These are phyloP conservation scores for Drepanosiphum platanoidis DNA, from an alignment of 2,888 invertebrate genomes.

Conservation along the genomic window DNA sequence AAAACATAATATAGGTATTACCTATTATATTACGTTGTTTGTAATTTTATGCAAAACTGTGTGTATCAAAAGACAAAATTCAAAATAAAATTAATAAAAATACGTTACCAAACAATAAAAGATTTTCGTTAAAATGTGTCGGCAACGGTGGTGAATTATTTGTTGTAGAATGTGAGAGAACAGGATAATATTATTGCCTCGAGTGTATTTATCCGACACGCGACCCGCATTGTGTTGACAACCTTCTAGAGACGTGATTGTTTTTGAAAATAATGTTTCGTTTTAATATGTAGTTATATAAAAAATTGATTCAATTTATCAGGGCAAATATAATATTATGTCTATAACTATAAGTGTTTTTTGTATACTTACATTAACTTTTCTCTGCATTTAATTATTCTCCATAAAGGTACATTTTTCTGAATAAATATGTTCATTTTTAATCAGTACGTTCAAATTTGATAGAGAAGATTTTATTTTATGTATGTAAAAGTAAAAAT, in stretches of 20 bases:
- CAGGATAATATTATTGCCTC: slow-evolving; percentile 38
- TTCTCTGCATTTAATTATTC: no score
- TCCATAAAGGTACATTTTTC: no score
- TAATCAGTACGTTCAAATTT: no score
- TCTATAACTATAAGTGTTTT: no score
- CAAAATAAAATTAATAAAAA: background rate
- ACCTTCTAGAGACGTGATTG: slow-evolving; percentile 44
- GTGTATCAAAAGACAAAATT: background rate
- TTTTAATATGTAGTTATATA: background rate
- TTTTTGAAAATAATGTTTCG: slow-evolving; percentile 29
- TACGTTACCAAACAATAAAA: background rate
- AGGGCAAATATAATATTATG: no score
- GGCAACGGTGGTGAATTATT: background rate
- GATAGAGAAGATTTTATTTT: no score
- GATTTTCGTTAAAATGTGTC: slow-evolving; percentile 13
- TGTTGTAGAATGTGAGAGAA: slow-evolving; percentile 14
- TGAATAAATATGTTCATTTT: no score
- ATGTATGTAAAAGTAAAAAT: no score
- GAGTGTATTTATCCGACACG: slow-evolving; percentile 5
- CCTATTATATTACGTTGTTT: background rate
- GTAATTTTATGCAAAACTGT: background rate
- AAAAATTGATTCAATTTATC: background rate
- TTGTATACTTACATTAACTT: no score
- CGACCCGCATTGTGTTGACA: slow-evolving; percentile 27
- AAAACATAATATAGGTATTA: no score